phyloP scores from a whole-genome alignment of 2,113 vertebrate species.

The Psittacara wagleri region DNA sequence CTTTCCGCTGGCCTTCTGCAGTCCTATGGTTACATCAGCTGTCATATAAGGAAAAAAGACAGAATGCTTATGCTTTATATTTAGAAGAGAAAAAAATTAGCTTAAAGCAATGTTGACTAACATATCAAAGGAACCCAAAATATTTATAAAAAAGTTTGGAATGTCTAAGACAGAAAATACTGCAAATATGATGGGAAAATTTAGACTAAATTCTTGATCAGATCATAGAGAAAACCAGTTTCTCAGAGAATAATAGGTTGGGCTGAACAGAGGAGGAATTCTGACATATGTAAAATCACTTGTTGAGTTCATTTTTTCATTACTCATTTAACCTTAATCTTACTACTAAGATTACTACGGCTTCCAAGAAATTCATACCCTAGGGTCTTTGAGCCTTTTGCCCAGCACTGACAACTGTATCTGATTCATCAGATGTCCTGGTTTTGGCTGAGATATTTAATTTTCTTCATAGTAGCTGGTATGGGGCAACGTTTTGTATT shows the following conservation, averaged over 20 bases:
- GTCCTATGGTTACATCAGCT: background rate
- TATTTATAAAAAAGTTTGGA: background rate
- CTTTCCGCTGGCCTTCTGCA: background rate
- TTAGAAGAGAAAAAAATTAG: background rate
- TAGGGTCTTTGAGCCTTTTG: background rate
- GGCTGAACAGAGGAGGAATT: background rate
- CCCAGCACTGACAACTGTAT: background rate
- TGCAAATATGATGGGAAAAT: background rate
- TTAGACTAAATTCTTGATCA: background rate
- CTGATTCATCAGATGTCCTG: background rate
- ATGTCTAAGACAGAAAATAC: background rate
- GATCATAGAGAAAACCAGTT: background rate
- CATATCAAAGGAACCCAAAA: background rate
- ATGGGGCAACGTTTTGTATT: background rate
- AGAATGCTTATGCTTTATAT: background rate
- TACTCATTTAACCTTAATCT: background rate
- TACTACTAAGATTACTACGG: background rate
- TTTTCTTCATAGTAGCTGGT: background rate
- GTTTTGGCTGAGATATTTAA: background rate
- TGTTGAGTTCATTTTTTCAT: background rate
- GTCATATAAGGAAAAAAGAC: background rate
- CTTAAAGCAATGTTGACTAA: background rate
- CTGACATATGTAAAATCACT: background rate
- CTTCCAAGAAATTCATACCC: background rate
- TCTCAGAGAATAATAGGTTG: background rate